Conservation (phyloP, 2,113 vertebrate species). For the Gavia stellata region DNA sequence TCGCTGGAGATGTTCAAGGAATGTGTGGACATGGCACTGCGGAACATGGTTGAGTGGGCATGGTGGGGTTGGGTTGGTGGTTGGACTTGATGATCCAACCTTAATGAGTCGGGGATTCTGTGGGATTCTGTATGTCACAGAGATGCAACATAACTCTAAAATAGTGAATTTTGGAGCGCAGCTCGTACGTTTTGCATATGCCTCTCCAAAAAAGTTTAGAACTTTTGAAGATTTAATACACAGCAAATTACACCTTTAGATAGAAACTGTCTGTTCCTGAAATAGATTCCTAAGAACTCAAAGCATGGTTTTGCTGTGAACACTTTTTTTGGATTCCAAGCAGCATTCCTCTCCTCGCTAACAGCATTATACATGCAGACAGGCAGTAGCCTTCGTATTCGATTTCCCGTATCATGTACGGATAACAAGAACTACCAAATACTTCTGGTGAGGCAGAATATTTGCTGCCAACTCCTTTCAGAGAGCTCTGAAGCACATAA, state of each 20-base stretch:
- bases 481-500: neutral
- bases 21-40: too few relatives aligned
- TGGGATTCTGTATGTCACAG: neutral
- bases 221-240: neutral
- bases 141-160: neutral
- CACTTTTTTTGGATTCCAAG: neutral
- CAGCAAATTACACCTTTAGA: neutral
- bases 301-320: neutral
- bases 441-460: neutral
- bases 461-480: neutral
- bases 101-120: too few relatives aligned
- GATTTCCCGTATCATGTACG: accelerated
- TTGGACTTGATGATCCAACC: too few relatives aligned
- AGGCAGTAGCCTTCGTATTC: neutral
- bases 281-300: neutral
- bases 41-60: too few relatives aligned
- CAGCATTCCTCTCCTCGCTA: neutral
- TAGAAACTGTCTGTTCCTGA: neutral
- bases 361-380: neutral
- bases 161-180: neutral
- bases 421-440: neutral
- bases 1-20: too few relatives aligned
- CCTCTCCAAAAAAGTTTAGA: neutral
- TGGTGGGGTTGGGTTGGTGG: too few relatives aligned
- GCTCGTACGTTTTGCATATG: neutral